Percentiles rank a stretch among this genome's conserved stretches.
phyloP scores from a whole-genome alignment of 2,113 vertebrate species.

The Heterocephalus glaber region DNA sequence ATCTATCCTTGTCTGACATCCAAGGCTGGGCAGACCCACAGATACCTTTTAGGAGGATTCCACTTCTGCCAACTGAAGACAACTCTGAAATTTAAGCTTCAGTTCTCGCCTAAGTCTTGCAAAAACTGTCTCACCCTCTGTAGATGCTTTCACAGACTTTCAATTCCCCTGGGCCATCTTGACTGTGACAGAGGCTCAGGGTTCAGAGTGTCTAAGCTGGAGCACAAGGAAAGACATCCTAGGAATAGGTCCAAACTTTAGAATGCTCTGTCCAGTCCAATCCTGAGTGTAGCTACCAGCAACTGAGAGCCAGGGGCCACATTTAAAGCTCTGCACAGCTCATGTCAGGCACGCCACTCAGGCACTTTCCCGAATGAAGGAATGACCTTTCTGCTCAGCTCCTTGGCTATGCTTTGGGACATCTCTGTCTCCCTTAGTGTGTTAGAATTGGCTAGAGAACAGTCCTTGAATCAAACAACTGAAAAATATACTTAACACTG shows the following conservation, averaged over 20 bases:
- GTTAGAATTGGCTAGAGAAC: conserved; percentile 65
- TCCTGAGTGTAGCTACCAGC: background rate
- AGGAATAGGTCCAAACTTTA: background rate
- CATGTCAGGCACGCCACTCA: background rate
- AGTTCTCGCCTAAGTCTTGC: background rate
- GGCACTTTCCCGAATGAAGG: background rate
- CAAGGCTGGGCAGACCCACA: background rate
- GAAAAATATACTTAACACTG: conserved; percentile 75
- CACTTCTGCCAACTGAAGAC: background rate
- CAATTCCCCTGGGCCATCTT: background rate
- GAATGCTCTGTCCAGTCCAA: accelerated
- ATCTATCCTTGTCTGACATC: background rate
- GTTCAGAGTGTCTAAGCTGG: background rate
- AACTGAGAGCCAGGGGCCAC: background rate
- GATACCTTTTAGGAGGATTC: background rate
- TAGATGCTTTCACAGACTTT: background rate
- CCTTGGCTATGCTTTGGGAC: background rate
- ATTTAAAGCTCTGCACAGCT: background rate
- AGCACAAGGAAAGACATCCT: background rate
- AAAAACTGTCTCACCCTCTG: background rate
- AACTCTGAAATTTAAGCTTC: background rate
- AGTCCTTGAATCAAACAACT: conserved; percentile 65
- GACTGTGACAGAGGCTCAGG: background rate
- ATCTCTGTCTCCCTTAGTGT: conserved; percentile 36
- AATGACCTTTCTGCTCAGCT: conserved; percentile 47